Base-by-base conservation (phyloP, 2,888 invertebrate genomes). In the Ormyrus labotus region DNA sequence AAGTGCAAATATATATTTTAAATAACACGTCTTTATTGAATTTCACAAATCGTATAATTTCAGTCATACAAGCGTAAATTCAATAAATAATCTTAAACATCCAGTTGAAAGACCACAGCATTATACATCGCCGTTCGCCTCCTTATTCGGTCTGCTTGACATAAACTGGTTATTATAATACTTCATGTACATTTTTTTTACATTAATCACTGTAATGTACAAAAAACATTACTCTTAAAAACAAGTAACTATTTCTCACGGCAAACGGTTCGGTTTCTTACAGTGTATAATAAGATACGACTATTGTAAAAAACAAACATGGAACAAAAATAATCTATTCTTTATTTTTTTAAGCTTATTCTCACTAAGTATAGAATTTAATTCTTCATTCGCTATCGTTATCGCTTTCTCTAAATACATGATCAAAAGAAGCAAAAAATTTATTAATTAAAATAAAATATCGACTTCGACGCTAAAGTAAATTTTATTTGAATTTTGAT, bases 1-100 rank as follows among this genome's bases (percentile, higher is more conserved):
- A 47, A 81, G 69, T 78, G 78, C 67, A 81, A 81, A 81, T 81
- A 78, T 81, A 79, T 79, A 78, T 67, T 75, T 74, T 81, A 51
- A 73, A 74, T 71, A 67, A 79, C 71, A 75, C 50, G 34, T 64
- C 60, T 78, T 75, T 81, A 79, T 79, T 79, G 69, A 76, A 64
- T 69, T 78, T 71, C 72, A 76, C 76, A 78, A 45, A 34, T 74
- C 11, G 53, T 71, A 79, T 65, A 65, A 67, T 68, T 64, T 19
- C 51, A 8, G 13, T 50, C 65, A 69, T 81, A 75, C 9, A 75
- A 53, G 64, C 58, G 13, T 70, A 77, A 73, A 64, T 74, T 74
- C 60, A 69, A 78, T 51, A 75, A 70, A 68, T 58, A 75, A 67
- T 53, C n/a, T 8, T 57, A 10, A 2, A 51, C 6, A 61, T 55